Evolutionary conservation across 2,888 invertebrate genomes (phyloP), one percentile per base, ranked within the genome.

Genomic region (Scaptomyza caliginosa): DNA sequence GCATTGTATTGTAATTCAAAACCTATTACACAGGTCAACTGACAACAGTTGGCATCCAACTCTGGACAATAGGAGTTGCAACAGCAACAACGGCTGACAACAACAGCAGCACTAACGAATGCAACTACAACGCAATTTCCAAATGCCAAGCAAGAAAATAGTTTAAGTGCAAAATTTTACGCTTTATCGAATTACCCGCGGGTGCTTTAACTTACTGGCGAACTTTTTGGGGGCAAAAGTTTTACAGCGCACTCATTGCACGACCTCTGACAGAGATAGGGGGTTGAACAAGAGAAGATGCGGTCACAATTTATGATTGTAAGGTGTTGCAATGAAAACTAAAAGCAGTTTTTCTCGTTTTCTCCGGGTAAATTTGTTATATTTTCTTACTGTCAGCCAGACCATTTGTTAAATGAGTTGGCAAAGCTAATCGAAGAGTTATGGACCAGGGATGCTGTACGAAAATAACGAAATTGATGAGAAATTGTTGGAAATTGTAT

Each of bases 181-280:
- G 89, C 88, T 89, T 89, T 89, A 89, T 89, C 89, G 89, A 89
- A 89, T 89, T 89, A 89, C 89, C 89, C 89, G 85, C 85, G 88
- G 89, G 89, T 81, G 79, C 84, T 84, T 84, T 84, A 84, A 84
- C 83, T 83, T 83, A 76, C 76, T 68, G 64, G 42, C 56, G 32
- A 82, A 83, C 52, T 79, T 84, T 80, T 65, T 19, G 55, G 51
- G 59, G 42, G 68, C 59, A 72, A 79, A 81, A 86, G 60, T 80
- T 83, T 64, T 59, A 26, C 62, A 43, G 59, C 43, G 34, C 59
- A 30, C 54, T 55, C 54, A 63, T 70, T 73, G 54, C 63, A 30
- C 68, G 64, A 57, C 46, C 58, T 67, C 51, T 30, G 62, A 28
- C 10, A 17, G 11, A 5, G 16, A 36, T 19, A 19, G 11, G 5